Conservation (phyloP, 2,888 invertebrate genomes). For the Tinea semifulvella region DNA sequence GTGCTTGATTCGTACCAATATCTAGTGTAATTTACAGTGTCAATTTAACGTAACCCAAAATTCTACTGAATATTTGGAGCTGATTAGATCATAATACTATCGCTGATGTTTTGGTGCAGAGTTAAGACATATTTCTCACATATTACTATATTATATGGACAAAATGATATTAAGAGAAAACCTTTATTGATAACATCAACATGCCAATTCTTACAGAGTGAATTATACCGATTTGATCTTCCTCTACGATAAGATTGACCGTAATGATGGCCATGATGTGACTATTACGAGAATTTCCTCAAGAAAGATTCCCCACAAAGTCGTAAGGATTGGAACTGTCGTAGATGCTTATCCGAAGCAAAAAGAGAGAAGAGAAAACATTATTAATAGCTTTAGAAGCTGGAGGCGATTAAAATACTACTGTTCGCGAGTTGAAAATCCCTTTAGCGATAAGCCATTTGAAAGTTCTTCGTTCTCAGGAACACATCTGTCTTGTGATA, state of each 20-base stretch:
- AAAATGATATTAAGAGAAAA: too few relatives aligned
- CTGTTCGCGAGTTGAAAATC: constrained; percentile 1
- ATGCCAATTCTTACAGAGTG: too few relatives aligned
- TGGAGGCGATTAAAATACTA: constrained; percentile 4
- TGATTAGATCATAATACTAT: too few relatives aligned
- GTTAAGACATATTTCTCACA: too few relatives aligned
- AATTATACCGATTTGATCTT: too few relatives aligned
- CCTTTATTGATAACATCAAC: too few relatives aligned
- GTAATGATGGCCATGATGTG: background rate
- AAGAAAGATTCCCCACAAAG: background rate
- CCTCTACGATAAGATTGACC: background rate
- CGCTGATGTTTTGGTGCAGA: too few relatives aligned
- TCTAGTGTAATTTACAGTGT: too few relatives aligned
- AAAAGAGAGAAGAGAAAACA: constrained; percentile 2
- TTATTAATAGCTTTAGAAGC: constrained; percentile 3
- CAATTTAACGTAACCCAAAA: too few relatives aligned
- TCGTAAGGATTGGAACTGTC: background rate
- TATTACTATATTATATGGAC: too few relatives aligned
- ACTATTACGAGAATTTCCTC: background rate
- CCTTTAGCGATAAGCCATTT: background rate
- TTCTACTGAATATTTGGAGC: too few relatives aligned
- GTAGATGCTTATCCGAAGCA: constrained; percentile 1
- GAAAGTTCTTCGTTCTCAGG: background rate
- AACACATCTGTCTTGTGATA: background rate
- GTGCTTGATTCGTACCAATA: too few relatives aligned